Evolutionary conservation across 1,140 invertebrate genomes (phyloP), one percentile per base, ranked within the genome.

Genomic region (Olivierus martensii): DNA sequence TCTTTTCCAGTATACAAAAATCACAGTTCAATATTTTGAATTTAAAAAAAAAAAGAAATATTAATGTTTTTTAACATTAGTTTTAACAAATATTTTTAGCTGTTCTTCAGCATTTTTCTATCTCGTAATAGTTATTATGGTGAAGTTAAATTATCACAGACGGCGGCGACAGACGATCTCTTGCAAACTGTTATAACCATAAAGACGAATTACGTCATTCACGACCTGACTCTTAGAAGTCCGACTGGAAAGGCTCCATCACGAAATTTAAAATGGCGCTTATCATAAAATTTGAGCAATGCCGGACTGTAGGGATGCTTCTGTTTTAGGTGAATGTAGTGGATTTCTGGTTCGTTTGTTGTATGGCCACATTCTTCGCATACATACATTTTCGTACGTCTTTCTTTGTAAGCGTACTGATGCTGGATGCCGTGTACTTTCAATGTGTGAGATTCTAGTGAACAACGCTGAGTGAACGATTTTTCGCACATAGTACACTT

Each of bases 321-420:
- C 49, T 92, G 86, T 73, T 95, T 95, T 35, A 97, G 73, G 67
- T 98, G 93, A 43, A 94, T 71, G 69, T 94, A 96, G 65, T 97
- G 92, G 11, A 84, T 79, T 73, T 96, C 91, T 0, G 92, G 92
- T 66, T 96, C 88, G 56, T 84, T 9, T 4, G 93, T 96, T 12
- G 94, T 97, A 71, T 96, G 90, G 35, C 96, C 95, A 68, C 95
- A 99, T 66, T 99, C 95, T 72, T 99, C 95, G 70, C 95, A 99
- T 9, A 99, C 95, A 70, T 99, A 99, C 41, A 43, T 86, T 79
- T 65, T 99, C 66, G 84, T 85, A 52, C 95, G 78, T 48, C 94
- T 75, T 71, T 98, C 90, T 71, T 99, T 99, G 73, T 99, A 98
- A 0, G 88, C 91, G 69, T 96, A 99, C 53, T 84, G 80, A 69